Conservation (phyloP, 2,888 invertebrate genomes). For the Nephrotoma appendiculata region DNA sequence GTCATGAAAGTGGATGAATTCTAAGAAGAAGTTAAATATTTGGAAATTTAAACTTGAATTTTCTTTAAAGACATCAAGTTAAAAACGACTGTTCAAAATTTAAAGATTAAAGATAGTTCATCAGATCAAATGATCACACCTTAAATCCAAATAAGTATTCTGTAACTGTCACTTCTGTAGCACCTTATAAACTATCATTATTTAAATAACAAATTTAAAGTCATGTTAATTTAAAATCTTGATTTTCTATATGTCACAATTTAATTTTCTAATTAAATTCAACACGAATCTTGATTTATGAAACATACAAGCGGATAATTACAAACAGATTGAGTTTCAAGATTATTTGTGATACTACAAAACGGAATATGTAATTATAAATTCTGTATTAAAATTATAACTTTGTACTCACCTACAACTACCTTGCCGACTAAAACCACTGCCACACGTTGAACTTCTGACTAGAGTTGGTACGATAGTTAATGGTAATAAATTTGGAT, state of each 20-base stretch:
- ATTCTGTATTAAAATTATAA: background rate
- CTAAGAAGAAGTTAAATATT: no score
- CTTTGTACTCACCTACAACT: conserved; percentile 25
- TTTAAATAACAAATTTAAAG: background rate
- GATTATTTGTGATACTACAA: background rate
- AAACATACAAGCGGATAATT: background rate
- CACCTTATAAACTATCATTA: no score
- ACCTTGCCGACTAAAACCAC: conserved; percentile 25
- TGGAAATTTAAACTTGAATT: no score
- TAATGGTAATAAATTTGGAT: conserved; percentile 30
- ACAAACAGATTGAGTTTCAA: background rate
- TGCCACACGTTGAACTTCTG: conserved; percentile 20
- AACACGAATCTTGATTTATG: background rate
- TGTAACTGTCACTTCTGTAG: no score
- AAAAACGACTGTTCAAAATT: no score
- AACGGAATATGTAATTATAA: background rate
- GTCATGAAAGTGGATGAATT: no score
- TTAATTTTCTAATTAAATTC: background rate
- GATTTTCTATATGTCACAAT: background rate
- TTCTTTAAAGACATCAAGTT: no score
- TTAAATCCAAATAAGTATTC: no score
- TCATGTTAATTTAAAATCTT: background rate
- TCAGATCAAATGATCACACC: no score
- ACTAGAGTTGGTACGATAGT: conserved; percentile 31
- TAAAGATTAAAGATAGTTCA: no score